These are phyloP conservation scores for Reticulitermes speratus DNA, from an alignment of 1,140 invertebrate species.

Conservation along the genomic window DNA sequence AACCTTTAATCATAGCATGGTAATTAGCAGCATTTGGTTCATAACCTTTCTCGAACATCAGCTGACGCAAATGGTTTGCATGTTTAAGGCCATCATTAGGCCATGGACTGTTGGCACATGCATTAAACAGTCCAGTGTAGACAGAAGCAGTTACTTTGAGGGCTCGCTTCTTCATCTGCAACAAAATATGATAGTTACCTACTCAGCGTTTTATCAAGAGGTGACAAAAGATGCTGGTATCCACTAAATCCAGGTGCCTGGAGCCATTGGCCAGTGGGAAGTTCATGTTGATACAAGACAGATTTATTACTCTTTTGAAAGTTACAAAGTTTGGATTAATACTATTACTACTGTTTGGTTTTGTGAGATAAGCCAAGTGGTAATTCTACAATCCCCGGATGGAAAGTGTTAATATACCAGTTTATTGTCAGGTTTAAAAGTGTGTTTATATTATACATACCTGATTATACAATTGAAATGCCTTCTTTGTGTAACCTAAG, in stretches of 20 bases:
- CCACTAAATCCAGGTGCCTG: too few species aligned
- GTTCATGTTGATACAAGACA: too few species aligned
- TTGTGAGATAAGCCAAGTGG: too few species aligned
- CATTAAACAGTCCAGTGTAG: conserved; percentile 84
- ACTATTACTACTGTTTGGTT: too few species aligned
- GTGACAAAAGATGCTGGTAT: too few species aligned
- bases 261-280: too few species aligned
- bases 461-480: conserved; percentile 76
- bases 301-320: too few species aligned
- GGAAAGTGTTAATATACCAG: too few species aligned
- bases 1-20: conserved; percentile 81
- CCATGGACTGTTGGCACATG: conserved; percentile 78
- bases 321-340: too few species aligned
- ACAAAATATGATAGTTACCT: conserved; percentile 25
- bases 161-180: conserved; percentile 70
- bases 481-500: conserved; percentile 79
- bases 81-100: conserved; percentile 59
- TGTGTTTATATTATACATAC: conserved; percentile 39
- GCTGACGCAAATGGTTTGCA: conserved; percentile 62
- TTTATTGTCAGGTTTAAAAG: neutral
- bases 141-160: conserved; percentile 65
- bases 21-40: conserved; percentile 75
- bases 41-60: conserved; percentile 67
- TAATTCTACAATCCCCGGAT: too few species aligned
- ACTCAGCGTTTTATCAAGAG: too few species aligned